Conservation (phyloP, 2,797 vertebrate species). For the Protonibea diacanthus region DNA sequence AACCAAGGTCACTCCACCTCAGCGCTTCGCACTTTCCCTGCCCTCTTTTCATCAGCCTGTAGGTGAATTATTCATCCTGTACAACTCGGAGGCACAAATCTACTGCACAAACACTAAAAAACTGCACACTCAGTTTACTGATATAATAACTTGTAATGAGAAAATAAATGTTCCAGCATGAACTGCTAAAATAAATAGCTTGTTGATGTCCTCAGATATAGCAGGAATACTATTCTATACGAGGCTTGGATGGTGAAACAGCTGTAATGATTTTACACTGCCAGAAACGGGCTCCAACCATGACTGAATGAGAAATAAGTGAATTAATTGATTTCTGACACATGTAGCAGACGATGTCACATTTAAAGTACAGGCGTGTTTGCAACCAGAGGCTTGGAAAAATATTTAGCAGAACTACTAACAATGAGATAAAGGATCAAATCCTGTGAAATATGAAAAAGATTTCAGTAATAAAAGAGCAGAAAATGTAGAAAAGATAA, state of each 20-base stretch:
- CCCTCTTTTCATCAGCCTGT: conserved; percentile 82
- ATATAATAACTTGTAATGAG: conserved; percentile 66
- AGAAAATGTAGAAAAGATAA: not conserved
- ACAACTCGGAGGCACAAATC: conserved; percentile 62
- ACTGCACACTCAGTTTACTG: conserved; percentile 61
- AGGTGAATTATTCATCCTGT: conserved; percentile 84
- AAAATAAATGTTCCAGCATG: conserved; percentile 53
- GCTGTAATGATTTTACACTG: conserved; percentile 53
- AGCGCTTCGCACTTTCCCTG: conserved; percentile 78
- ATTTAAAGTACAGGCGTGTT: conserved; percentile 45
- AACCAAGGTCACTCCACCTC: conserved; percentile 89
- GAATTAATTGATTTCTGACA: conserved; percentile 70
- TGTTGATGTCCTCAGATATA: conserved; percentile 28
- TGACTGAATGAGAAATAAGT: conserved; percentile 63
- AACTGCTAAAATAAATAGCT: conserved; percentile 52
- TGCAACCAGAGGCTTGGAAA: conserved; percentile 27
- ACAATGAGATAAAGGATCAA: conserved; percentile 34
- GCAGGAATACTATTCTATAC: not conserved
- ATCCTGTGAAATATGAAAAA: conserved; percentile 20
- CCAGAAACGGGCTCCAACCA: conserved; percentile 44
- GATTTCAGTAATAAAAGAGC: not conserved
- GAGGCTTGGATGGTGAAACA: conserved; percentile 21
- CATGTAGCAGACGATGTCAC: conserved; percentile 58
- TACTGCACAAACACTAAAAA: conserved; percentile 59
- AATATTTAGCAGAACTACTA: conserved; percentile 46